Evolutionary conservation across 2,888 invertebrate species (phyloP).

Genomic region (Bedellia somnulentella): DNA sequence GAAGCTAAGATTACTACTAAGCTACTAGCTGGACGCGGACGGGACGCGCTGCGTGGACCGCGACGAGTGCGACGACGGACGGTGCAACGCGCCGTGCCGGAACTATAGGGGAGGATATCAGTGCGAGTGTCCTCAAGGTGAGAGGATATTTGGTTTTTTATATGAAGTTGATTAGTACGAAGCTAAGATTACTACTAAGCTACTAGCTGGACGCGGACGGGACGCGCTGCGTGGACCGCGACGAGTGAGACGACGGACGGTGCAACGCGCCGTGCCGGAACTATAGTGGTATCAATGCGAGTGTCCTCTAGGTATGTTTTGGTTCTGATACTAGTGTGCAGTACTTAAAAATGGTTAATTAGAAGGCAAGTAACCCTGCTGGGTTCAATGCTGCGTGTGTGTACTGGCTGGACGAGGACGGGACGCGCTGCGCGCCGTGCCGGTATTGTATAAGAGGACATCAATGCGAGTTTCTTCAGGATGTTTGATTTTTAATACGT

Average conservation of each 20-base stretch:
- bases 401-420: conserved; percentile 70
- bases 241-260: conserved; percentile 76
- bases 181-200: too few species aligned
- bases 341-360: too few species aligned
- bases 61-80: conserved; percentile 76
- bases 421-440: conserved; percentile 70
- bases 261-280: conserved; percentile 78
- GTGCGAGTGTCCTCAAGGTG: conserved; percentile 73
- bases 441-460: too few species aligned
- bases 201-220: conserved; percentile 71
- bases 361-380: too few species aligned
- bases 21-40: conserved; percentile 69
- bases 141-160: too few species aligned
- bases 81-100: conserved; percentile 76
- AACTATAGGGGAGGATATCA: conserved; percentile 72
- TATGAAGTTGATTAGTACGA: too few species aligned
- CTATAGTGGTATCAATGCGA: conserved; percentile 75
- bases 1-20: too few species aligned
- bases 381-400: too few species aligned
- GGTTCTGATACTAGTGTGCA: too few species aligned
- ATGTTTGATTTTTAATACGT: too few species aligned
- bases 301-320: conserved; percentile 63
- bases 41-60: conserved; percentile 75
- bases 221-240: conserved; percentile 72
- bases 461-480: too few species aligned